A percentile compares a stretch with the other conserved stretches of the same genome.
Evolutionary conservation across 2,797 vertebrate genomes (phyloP).

Genomic region (Phalloptychus januarius): DNA sequence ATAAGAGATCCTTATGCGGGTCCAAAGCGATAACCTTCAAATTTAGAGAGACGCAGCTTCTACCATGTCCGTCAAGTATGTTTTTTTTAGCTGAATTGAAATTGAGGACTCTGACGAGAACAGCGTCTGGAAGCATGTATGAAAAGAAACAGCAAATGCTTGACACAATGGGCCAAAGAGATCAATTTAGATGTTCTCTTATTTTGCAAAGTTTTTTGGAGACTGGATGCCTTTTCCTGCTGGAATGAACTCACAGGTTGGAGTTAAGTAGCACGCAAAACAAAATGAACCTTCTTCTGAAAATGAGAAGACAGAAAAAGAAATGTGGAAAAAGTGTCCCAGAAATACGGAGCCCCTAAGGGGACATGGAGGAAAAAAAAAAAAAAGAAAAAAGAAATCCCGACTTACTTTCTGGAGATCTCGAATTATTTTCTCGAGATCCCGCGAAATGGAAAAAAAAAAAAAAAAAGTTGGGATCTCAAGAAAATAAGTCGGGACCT

Average conservation of each 20-base stretch:
- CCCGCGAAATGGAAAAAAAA: too few relatives aligned
- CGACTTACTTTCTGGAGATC: too few relatives aligned
- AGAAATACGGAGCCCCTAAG: too few relatives aligned
- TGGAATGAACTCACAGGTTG: neutral
- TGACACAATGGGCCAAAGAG: neutral
- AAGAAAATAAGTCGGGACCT: too few relatives aligned
- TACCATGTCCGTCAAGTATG: neutral
- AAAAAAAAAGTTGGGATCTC: too few relatives aligned
- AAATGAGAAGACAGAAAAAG: neutral
- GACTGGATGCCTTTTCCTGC: neutral
- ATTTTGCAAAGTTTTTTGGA: neutral
- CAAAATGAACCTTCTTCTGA: neutral
- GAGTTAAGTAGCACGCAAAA: neutral
- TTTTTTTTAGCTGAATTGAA: neutral
- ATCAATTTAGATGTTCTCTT: neutral
- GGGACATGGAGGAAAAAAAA: too few relatives aligned
- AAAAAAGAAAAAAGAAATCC: too few relatives aligned
- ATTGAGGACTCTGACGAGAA: neutral
- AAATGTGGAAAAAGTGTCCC: neutral
- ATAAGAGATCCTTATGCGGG: neutral
- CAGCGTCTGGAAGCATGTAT: neutral
- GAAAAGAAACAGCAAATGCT: neutral
- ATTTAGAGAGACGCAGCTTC: neutral
- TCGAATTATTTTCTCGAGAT: too few relatives aligned
- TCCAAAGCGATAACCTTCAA: neutral